These are phyloP conservation scores for Pammene fasciana DNA, from an alignment of 2,888 invertebrate genomes.

Conservation along the genomic window DNA sequence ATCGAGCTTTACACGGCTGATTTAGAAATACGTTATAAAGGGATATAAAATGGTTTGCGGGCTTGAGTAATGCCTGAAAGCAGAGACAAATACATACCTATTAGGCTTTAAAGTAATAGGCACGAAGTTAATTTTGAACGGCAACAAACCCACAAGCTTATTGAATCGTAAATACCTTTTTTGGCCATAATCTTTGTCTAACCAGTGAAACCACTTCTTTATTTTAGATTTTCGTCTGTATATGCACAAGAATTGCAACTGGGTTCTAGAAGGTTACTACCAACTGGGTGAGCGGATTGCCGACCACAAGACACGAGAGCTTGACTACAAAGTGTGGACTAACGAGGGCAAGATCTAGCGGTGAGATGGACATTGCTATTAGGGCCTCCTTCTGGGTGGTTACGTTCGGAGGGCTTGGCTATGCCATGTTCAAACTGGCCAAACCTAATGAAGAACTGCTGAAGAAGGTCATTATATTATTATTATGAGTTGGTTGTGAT, in stretches of 20 bases:
- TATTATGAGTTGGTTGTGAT: constrained; percentile 47
- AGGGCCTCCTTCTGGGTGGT: constrained; percentile 83
- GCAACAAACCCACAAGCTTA: background rate
- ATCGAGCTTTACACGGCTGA: too few relatives aligned
- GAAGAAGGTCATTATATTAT: constrained; percentile 76
- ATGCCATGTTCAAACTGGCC: constrained; percentile 82
- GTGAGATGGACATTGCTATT: constrained; percentile 79
- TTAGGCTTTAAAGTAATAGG: too few relatives aligned
- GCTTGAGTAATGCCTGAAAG: too few relatives aligned
- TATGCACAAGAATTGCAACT: constrained; percentile 86
- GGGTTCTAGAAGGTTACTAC: constrained; percentile 87
- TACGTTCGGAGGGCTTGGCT: constrained; percentile 84
- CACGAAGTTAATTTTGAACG: too few relatives aligned
- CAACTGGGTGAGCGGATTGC: constrained; percentile 85
- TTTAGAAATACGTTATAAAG: too few relatives aligned
- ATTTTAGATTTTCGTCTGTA: constrained; percentile 88
- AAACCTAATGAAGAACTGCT: constrained; percentile 82
- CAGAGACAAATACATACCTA: too few relatives aligned
- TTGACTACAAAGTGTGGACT: constrained; percentile 84
- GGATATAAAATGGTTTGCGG: too few relatives aligned
- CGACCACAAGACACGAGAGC: constrained; percentile 76
- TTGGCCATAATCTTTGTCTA: too few relatives aligned
- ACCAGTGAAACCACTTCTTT: constrained; percentile 17
- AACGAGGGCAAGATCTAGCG: constrained; percentile 78
- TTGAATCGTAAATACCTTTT: too few relatives aligned